Evolutionary conservation across 2,888 invertebrate species (phyloP).

Genomic region (Pyrocoelia pectoralis): DNA sequence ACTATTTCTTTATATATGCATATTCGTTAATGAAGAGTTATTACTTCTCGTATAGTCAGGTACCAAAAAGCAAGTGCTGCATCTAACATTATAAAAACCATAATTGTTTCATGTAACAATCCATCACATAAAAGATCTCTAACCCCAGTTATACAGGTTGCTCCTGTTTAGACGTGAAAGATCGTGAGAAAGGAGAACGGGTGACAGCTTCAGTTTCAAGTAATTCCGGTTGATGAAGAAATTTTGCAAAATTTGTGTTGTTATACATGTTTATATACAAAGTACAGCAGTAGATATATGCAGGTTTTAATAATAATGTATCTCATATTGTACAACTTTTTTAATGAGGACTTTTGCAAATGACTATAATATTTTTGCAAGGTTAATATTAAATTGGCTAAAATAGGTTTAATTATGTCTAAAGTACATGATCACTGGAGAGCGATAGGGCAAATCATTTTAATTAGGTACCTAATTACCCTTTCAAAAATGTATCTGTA

Average conservation of each 20-base stretch:
- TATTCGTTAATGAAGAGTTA: too few species aligned
- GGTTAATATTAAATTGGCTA: background rate
- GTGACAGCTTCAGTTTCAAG: background rate
- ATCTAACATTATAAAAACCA: background rate
- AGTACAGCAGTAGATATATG: too few species aligned
- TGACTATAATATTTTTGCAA: background rate
- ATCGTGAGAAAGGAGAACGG: constrained; percentile 1
- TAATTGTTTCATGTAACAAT: constrained; percentile 8
- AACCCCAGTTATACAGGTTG: constrained; percentile 10
- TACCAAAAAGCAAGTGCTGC: too few species aligned
- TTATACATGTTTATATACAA: background rate
- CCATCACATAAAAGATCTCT: constrained; percentile 4
- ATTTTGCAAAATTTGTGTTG: constrained; percentile 8
- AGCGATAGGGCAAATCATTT: too few species aligned
- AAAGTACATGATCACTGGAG: background rate
- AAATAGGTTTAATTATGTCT: background rate
- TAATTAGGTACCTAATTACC: too few species aligned
- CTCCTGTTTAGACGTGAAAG: constrained; percentile 5
- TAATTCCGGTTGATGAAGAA: constrained; percentile 11
- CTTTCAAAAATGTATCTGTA: too few species aligned
- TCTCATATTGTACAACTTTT: background rate
- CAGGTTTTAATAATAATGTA: background rate
- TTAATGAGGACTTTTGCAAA: background rate
- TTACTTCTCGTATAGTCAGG: too few species aligned
- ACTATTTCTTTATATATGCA: too few species aligned